These are phyloP conservation scores for Clitarchus hookeri DNA, from an alignment of 2,888 invertebrate species.

Conservation along the genomic window DNA sequence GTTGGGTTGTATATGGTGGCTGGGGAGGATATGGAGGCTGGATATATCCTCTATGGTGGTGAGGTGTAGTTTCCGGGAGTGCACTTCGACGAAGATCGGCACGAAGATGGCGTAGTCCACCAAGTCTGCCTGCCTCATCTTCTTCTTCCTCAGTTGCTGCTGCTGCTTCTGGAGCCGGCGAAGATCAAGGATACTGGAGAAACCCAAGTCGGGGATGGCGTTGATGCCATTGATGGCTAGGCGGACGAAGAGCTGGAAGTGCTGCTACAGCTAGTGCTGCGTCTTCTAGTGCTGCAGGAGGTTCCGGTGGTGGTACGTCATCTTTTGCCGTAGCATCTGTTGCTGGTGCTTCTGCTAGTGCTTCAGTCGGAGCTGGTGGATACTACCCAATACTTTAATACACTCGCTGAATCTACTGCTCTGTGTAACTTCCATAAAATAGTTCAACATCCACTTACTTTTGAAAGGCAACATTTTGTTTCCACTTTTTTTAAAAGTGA, in stretches of 20 bases:
- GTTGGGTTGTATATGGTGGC: too few species aligned
- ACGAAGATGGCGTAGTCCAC: neutral
- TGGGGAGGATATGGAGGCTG: neutral
- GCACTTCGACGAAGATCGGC: neutral
- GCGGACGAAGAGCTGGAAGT: neutral
- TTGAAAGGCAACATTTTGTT: too few species aligned
- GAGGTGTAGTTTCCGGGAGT: neutral
- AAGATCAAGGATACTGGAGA: too few species aligned
- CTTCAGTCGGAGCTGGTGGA: too few species aligned
- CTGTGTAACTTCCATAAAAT: too few species aligned
- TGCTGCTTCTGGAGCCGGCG: too few species aligned
- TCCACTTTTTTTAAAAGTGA: too few species aligned
- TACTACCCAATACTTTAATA: too few species aligned
- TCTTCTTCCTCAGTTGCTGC: too few species aligned
- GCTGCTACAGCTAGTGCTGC: neutral
- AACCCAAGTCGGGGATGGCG: too few species aligned
- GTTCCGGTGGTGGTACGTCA: neutral
- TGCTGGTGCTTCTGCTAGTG: neutral
- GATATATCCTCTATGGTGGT: neutral
- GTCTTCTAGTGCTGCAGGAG: neutral
- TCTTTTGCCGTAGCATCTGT: neutral
- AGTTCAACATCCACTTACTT: too few species aligned
- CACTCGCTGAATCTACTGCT: too few species aligned
- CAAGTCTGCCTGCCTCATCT: neutral
- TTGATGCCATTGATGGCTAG: neutral